Conservation (phyloP, 2,888 invertebrate genomes). For the Melinopterus prodromus region DNA sequence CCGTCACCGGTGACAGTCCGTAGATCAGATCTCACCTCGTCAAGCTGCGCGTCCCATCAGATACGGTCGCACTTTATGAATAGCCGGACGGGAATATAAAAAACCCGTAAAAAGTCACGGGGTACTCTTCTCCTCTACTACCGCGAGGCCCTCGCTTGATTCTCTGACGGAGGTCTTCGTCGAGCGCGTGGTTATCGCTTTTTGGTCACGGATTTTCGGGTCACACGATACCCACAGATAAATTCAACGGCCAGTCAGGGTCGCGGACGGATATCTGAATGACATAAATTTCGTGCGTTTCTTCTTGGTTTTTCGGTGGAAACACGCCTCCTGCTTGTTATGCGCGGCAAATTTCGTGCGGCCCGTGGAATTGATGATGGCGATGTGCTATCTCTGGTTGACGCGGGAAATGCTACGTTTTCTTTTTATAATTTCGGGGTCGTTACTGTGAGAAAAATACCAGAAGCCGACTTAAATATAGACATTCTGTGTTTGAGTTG, state of each 20-base stretch:
- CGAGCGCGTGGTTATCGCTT: conserved; percentile 14
- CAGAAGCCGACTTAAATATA: neutral
- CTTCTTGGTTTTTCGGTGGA: neutral
- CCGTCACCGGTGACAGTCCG: conserved; percentile 55
- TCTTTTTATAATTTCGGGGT: neutral
- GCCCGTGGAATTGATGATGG: neutral
- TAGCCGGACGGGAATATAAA: conserved; percentile 48
- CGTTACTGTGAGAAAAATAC: neutral
- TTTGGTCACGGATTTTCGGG: conserved; percentile 20
- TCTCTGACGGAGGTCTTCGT: conserved; percentile 24
- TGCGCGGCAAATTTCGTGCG: neutral
- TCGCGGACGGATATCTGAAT: conserved; percentile 17
- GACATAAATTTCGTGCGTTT: neutral
- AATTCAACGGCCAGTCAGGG: conserved; percentile 16
- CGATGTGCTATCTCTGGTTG: neutral
- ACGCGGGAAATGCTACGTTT: neutral
- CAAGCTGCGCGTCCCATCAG: conserved; percentile 47
- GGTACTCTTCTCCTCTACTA: conserved; percentile 24
- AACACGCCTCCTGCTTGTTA: neutral
- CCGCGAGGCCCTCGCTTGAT: neutral
- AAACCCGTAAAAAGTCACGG: conserved; percentile 40
- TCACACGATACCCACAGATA: conserved; percentile 23
- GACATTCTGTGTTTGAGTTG: neutral
- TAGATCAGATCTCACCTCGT: conserved; percentile 55
- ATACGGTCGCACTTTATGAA: conserved; percentile 46